Base-by-base conservation (phyloP, 2,888 invertebrate genomes). In the Nowickia ferox region DNA sequence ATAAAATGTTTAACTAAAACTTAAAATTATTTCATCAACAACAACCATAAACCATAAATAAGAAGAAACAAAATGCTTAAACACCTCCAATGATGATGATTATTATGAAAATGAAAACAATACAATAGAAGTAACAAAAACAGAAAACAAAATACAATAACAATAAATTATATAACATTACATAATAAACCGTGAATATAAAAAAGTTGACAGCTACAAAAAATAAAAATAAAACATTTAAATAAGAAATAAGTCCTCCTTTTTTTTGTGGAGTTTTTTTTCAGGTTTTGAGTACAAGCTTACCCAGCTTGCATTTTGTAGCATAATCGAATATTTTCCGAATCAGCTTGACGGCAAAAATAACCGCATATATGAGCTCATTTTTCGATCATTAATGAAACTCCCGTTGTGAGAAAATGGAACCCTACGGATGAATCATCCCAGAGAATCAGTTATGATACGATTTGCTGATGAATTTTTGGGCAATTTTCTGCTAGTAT, bases 131-230 rank as follows among this genome's bases (percentile, higher is more conserved):
- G 38, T 22, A 66, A 22, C 5, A 61, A 48, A 55, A 44, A 75
- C 19, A 65, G 66, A 30, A 13, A 30, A 66, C 5, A 13, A 57
- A n/a, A 38, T 9, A 59, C 30, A 69, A 63, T 8, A 40, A 61
- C 19, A 61, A 76, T 61, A 69, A 74, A 76, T 86, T 81, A 85
- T 85, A 77, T 74, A 86, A 86, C 15, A 75, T 86, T 86, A 79
- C 82, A 82, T 75, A 82, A 79, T 44, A 79, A 85, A 82, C 79
- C 85, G 85, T 86, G 85, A 75, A 82, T 78, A 75, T 66, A 79
- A 77, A 63, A 42, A 17, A 69, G 61, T 55, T 72, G 44, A 65
- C 17, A 46, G 63, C 11, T 79, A 30, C 48, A 71, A 10, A 13
- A 53, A 30, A 30, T 6, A 6, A 30, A 30, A 30, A 30, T 30